Evolutionary conservation across 2,113 vertebrate genomes (phyloP), one percentile per base, ranked within the genome.

Genomic region (Holacanthus passer): DNA sequence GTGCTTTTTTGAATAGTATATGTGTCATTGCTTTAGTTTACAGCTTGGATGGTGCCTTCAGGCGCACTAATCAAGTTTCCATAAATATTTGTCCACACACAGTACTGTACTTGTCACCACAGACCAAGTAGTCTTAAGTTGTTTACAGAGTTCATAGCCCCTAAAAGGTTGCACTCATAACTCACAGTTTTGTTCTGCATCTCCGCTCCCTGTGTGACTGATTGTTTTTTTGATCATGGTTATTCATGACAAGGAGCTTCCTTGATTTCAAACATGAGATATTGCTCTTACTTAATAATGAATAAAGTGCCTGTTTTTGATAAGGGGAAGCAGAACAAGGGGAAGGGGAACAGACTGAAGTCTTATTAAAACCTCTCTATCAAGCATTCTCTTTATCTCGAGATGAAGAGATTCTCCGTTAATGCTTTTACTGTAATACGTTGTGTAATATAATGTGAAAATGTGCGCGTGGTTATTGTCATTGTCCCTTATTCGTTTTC

Each of bases 261-360:
- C 86, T 73, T 86, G 64, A 81, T 65, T 67, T 2, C 12, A 55
- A 41, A 58, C 27, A n/a, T 65, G 27, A 52, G 72, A 76, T 60
- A 48, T 29, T 4, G 29, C 70, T 50, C 37, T 87, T 86, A 62
- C 41, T 32, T 45, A 73, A 53, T 59, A 60, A 76, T 87, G 79
- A 80, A 81, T 82, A 67, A 86, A 84, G 89, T 89, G 89, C 87
- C 86, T 88, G 73, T 89, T 77, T 77, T 41, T 5, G 0, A 43
- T 24, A 50, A 65, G 29, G 29, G 43, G 43, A 82, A 53, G n/a
- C n/a, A n/a, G n/a, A n/a, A n/a, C n/a, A n/a, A n/a, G n/a, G n/a
- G n/a, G n/a, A n/a, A n/a, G n/a, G n/a, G n/a, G n/a, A n/a, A n/a
- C n/a, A n/a, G n/a, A n/a, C n/a, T n/a, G n/a, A n/a, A 81, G 60